These are phyloP conservation scores for Lordiphosa clarofinis DNA, from an alignment of 1,140 invertebrate genomes.

Conservation along the genomic window DNA sequence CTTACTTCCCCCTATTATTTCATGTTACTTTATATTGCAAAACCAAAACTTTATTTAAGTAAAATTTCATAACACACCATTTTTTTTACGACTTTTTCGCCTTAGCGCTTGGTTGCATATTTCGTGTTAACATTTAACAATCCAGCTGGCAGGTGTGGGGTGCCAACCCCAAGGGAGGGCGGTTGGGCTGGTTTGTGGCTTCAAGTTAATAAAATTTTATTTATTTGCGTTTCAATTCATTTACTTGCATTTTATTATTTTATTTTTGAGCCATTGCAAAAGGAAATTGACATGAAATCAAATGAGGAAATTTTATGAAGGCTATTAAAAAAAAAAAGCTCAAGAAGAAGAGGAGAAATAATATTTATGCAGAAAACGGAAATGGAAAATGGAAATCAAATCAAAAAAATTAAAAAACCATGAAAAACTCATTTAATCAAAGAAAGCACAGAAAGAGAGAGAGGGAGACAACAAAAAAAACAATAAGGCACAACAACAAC, in stretches of 20 bases:
- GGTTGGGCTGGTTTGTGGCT: too few relatives aligned
- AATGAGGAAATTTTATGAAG: constrained; percentile 56
- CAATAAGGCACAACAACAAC: background rate
- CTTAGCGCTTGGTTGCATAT: too few relatives aligned
- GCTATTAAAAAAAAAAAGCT: constrained; percentile 26
- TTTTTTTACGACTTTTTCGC: too few relatives aligned
- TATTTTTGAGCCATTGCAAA: constrained; percentile 48
- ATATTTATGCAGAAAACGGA: constrained; percentile 25
- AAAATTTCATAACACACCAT: too few relatives aligned
- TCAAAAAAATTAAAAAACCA: constrained; percentile 37
- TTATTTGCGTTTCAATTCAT: constrained; percentile 60
- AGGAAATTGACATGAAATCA: constrained; percentile 65
- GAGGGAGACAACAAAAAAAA: too few relatives aligned
- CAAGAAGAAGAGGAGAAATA: constrained; percentile 8
- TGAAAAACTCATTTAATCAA: constrained; percentile 20
- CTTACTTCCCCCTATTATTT: too few relatives aligned
- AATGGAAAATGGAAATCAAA: constrained; percentile 28
- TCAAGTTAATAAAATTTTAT: constrained; percentile 65
- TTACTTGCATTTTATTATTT: constrained; percentile 61
- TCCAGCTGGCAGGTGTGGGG: too few relatives aligned
- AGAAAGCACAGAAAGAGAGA: constrained; percentile 4
- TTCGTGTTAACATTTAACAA: too few relatives aligned
- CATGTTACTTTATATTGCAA: too few relatives aligned
- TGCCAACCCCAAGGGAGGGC: too few relatives aligned
- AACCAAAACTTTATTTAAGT: too few relatives aligned